Conservation (phyloP, 2,797 vertebrate species). For the Fundulus diaphanus region DNA sequence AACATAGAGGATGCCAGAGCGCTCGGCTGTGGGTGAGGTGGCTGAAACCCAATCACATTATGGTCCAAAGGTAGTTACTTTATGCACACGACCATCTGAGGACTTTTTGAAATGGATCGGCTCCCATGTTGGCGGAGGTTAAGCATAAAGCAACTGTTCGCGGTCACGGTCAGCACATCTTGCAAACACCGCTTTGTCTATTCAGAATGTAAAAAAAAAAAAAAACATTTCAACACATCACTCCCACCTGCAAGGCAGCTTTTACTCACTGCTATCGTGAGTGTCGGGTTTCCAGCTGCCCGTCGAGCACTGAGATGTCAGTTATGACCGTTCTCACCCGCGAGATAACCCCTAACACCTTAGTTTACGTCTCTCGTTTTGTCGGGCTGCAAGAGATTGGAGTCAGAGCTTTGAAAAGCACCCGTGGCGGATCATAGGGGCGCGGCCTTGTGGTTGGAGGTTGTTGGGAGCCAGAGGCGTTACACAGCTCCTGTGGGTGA, state of each 20-base stretch:
- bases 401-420: slow-evolving; percentile 68
- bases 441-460: slow-evolving; percentile 67
- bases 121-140: slow-evolving; percentile 25
- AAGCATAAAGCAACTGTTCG: slow-evolving; percentile 23
- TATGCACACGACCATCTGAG: slow-evolving; percentile 27
- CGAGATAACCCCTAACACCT: slow-evolving; percentile 65
- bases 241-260: slow-evolving; percentile 47
- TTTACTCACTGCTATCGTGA: slow-evolving; percentile 30
- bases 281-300: slow-evolving; percentile 65
- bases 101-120: slow-evolving; percentile 7
- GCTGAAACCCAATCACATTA: slow-evolving; percentile 39
- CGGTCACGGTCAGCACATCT: slow-evolving; percentile 24
- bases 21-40: slow-evolving; percentile 70
- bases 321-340: slow-evolving; percentile 75
- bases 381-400: slow-evolving; percentile 69
- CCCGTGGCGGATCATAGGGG: slow-evolving; percentile 63
- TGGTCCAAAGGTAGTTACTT: slow-evolving; percentile 19
- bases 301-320: slow-evolving; percentile 54
- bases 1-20: slow-evolving; percentile 69
- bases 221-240: slow-evolving; percentile 52
- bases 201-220: slow-evolving; percentile 23
- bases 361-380: slow-evolving; percentile 68
- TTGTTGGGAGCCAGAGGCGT: slow-evolving; percentile 61
- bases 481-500: slow-evolving; percentile 75
- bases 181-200: slow-evolving; percentile 26